Percentiles rank a stretch among this genome's conserved stretches.
Evolutionary conservation across 2,113 vertebrate genomes (phyloP).

Genomic region (Sander vitreus): DNA sequence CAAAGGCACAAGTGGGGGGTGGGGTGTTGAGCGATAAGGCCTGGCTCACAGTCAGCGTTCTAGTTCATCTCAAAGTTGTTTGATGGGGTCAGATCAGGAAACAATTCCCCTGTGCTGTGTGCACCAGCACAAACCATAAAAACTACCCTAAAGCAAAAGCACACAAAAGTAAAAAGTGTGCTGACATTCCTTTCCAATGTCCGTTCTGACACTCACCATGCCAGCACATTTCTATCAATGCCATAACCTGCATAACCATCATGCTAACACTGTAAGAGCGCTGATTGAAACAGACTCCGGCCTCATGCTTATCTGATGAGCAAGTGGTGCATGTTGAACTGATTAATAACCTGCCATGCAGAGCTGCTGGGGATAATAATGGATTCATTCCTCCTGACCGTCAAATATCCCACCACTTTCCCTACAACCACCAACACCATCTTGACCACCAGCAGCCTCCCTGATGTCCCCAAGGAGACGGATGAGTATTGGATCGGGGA

Average conservation of each 20-base stretch:
- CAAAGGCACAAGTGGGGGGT: constrained; percentile 1
- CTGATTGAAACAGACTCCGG: constrained; percentile 52
- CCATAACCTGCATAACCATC: constrained; percentile 21
- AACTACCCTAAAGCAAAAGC: neutral
- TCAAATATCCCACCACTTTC: constrained; percentile 29
- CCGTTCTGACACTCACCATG: constrained; percentile 36
- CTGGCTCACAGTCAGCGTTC: neutral
- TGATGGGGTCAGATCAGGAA: neutral
- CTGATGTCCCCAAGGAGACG: constrained; percentile 21
- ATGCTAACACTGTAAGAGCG: neutral
- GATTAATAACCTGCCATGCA: constrained; percentile 65
- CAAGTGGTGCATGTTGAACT: constrained; percentile 50
- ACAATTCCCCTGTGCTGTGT: neutral
- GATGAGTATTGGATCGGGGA: neutral
- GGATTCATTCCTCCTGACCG: constrained; percentile 49
- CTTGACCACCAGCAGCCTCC: constrained; percentile 13
- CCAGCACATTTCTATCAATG: constrained; percentile 51
- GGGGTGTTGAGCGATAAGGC: constrained; percentile 13
- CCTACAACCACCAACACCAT: neutral
- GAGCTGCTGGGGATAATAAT: constrained; percentile 54
- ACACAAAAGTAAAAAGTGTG: neutral
- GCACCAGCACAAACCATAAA: neutral
- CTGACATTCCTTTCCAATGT: neutral
- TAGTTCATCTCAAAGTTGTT: constrained; percentile 17
- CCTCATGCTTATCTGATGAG: constrained; percentile 66